Evolutionary conservation across 1,140 invertebrate species (phyloP), one percentile per base, ranked within the genome.

Genomic region (Pygmarrhopalites habei): DNA sequence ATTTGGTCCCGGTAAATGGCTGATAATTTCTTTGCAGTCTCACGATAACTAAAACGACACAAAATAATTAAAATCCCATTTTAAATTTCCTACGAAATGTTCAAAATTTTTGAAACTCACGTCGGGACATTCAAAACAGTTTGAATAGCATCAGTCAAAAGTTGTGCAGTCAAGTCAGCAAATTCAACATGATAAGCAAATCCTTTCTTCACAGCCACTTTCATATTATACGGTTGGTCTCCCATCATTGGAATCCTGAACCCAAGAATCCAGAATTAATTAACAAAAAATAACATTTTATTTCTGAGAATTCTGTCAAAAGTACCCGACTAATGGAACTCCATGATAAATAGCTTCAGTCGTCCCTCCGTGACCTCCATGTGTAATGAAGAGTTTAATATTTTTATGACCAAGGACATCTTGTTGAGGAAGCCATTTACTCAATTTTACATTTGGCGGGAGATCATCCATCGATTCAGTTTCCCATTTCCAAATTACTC

Each of bases 371-470:
- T n/a, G n/a, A n/a, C n/a, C n/a, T n/a, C n/a, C n/a, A n/a, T n/a
- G n/a, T n/a, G n/a, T n/a, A n/a, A n/a, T n/a, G n/a, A n/a, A n/a
- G n/a, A n/a, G n/a, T n/a, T n/a, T n/a, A n/a, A n/a, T n/a, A n/a
- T n/a, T n/a, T n/a, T n/a, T n/a, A n/a, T n/a, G n/a, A n/a, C n/a
- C n/a, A n/a, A n/a, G 71, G 75, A 74, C 88, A n/a, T n/a, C n/a
- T n/a, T n/a, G n/a, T n/a, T n/a, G n/a, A n/a, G n/a, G n/a, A n/a
- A n/a, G n/a, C n/a, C 88, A 91, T 46, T 83, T 81, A 1, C 80
- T 82, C 0, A 87, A 76, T 72, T 82, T 83, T 0, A 90, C 83
- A 74, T 90, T 90, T 1, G 79, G 72, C 1, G 87, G 85, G 72
- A 67, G 26, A 29, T 66, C 52, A 19, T 17, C 14, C 59, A 69